Conservation (phyloP, 2,888 invertebrate genomes). For the Lagria hirta region DNA sequence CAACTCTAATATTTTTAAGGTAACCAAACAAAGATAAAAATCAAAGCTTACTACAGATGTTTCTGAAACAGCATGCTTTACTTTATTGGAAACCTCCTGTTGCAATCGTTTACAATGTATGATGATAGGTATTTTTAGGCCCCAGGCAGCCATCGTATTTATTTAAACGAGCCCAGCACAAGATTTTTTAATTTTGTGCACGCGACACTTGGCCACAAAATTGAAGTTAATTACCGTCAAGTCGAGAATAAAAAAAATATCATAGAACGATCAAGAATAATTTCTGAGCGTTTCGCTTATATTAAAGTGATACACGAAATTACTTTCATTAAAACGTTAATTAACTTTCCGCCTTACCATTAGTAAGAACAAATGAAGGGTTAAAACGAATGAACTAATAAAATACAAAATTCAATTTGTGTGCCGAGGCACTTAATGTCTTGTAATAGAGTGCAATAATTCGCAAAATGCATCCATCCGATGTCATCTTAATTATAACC, state of each 20-base stretch:
- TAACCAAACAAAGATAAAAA: no score
- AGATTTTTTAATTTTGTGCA: conserved; percentile 9
- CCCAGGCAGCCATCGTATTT: conserved; percentile 28
- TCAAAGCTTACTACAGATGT: no score
- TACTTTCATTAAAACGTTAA: conserved; percentile 19
- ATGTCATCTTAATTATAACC: conserved; percentile 34
- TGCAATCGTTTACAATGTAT: no score
- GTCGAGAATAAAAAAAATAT: no score
- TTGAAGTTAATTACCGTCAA: conserved; percentile 8
- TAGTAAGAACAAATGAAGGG: conserved; percentile 24
- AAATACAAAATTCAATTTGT: conserved; percentile 35
- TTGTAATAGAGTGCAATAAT: conserved; percentile 32
- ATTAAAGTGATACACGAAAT: conserved; percentile 18
- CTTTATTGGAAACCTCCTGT: no score
- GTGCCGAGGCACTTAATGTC: conserved; percentile 29
- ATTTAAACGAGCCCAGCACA: conserved; percentile 26
- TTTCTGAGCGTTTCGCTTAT: conserved; percentile 3
- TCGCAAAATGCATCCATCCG: conserved; percentile 33
- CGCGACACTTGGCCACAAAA: conserved; percentile 13
- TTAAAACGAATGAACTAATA: conserved; percentile 28
- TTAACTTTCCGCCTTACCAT: conserved; percentile 22
- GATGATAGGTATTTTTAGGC: conserved; percentile 32
- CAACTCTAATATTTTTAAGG: no score
- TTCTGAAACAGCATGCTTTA: no score
- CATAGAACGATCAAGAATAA: conserved; percentile 3